Evolutionary conservation across 2,113 vertebrate genomes (phyloP).

Genomic region (Jacana jacana): DNA sequence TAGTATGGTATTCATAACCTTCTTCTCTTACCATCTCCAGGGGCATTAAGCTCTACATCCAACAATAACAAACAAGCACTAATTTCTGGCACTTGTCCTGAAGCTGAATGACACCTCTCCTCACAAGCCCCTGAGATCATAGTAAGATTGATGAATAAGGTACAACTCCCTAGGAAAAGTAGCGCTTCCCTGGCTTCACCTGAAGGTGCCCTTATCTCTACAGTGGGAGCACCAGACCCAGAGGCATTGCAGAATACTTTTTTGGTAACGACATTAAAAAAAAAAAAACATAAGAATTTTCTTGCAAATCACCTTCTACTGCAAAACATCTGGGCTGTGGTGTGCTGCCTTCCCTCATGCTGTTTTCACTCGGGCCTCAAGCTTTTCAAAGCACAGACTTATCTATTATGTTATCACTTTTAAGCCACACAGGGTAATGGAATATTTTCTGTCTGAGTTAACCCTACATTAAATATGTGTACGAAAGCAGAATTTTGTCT

Average conservation of each 20-base stretch:
- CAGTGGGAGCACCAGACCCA: not conserved
- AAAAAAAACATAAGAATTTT: not conserved
- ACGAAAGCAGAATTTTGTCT: not conserved
- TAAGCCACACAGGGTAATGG: not conserved
- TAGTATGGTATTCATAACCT: not conserved
- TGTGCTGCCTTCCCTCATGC: not conserved
- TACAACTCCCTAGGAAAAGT: not conserved
- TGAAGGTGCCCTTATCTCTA: conserved; percentile 2
- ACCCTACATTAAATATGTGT: not conserved
- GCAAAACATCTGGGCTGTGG: not conserved
- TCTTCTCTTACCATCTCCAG: not conserved
- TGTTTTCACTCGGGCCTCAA: conserved; percentile 15
- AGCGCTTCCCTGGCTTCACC: not conserved
- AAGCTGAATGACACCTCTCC: not conserved
- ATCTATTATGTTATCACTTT: conserved; percentile 18
- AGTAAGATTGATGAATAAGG: not conserved
- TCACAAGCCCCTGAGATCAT: not conserved
- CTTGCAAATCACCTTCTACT: not conserved
- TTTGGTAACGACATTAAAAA: not conserved
- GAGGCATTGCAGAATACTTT: not conserved
- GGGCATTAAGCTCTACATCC: not conserved
- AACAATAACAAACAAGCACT: not conserved
- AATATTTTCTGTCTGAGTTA: not conserved
- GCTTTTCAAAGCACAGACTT: conserved; percentile 1
- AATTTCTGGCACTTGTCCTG: not conserved